A percentile compares a stretch with the other conserved stretches of the same genome.
Conservation (phyloP, 2,797 vertebrate genomes). For the Chromobotia macracanthus region DNA sequence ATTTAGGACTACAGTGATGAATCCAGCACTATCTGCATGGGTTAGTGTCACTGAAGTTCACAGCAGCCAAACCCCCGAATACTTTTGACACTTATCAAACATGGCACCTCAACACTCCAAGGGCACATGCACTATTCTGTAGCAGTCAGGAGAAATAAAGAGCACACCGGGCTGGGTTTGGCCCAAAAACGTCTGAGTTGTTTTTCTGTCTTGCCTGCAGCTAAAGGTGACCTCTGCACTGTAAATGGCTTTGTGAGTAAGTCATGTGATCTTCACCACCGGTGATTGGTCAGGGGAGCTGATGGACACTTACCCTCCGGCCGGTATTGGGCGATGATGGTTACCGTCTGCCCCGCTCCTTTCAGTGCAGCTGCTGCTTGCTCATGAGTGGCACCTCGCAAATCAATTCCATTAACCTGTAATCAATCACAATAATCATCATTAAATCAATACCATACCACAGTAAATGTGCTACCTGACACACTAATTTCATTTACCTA, state of each 20-base stretch:
- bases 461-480: neutral
- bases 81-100: conserved; percentile 63
- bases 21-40: conserved; percentile 38
- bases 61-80: conserved; percentile 33
- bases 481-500: neutral
- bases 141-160: conserved; percentile 27
- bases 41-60: conserved; percentile 51
- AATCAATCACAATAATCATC: conserved; percentile 24
- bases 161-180: neutral
- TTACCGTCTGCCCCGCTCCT: conserved; percentile 94
- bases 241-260: conserved; percentile 20
- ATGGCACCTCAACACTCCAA: conserved; percentile 57
- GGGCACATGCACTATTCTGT: conserved; percentile 41
- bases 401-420: conserved; percentile 94
- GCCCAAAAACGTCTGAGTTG: conserved; percentile 47
- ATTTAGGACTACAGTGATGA: neutral
- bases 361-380: conserved; percentile 94
- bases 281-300: conserved; percentile 18
- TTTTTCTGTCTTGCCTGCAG: conserved; percentile 39
- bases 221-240: conserved; percentile 41
- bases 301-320: conserved; percentile 88
- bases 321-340: conserved; percentile 94
- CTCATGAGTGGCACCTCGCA: conserved; percentile 92
- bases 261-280: conserved; percentile 16
- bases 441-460: neutral